Evolutionary conservation across 2,888 invertebrate species (phyloP), one percentile per base, ranked within the genome.

Genomic region (Hyposoter dolosus): DNA sequence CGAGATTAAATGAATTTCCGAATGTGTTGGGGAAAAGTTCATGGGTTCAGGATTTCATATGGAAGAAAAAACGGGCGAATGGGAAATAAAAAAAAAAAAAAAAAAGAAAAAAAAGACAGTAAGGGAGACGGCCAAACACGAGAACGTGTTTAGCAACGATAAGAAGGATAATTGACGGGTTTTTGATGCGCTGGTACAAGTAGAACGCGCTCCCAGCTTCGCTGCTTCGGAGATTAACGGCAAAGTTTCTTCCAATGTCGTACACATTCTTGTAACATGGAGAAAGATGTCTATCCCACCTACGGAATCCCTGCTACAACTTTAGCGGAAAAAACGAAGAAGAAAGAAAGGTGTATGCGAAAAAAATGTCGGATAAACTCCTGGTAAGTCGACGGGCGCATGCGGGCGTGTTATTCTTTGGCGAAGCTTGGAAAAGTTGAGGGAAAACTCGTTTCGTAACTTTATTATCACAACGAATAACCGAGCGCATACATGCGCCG

Each of bases 141-240:
- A 68, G 78, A 86, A 86, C 83, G 86, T 86, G 86, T 86, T 83
- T 83, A 83, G 86, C 86, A 86, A 86, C 86, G 83, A 86, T 86
- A 86, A 86, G 86, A 81, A 81, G 86, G 83, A 83, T 86, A 86
- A 86, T 86, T 86, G 83, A 86, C 86, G 80, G 83, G 69, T 81
- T 74, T 74, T 81, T 77, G 74, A 68, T 78, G 72, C 60, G 68
- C 76, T 60, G 68, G 68, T 53, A 12, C 45, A 47, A 9, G 65
- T 63, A 47, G 83, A 66, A 47, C 66, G 32, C 47, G 76, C 50
- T 69, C 60, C 77, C 75, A 56, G 80, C 71, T 81, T 74, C 66
- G 77, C 69, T 77, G 74, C 86, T 78, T 78, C 83, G 86, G 69
- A 86, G 86, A 86, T 86, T 86, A 86, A 86, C 77, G 86, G 81